These are phyloP conservation scores for Todiramphus chloris DNA, from an alignment of 2,113 vertebrate species.

Conservation along the genomic window DNA sequence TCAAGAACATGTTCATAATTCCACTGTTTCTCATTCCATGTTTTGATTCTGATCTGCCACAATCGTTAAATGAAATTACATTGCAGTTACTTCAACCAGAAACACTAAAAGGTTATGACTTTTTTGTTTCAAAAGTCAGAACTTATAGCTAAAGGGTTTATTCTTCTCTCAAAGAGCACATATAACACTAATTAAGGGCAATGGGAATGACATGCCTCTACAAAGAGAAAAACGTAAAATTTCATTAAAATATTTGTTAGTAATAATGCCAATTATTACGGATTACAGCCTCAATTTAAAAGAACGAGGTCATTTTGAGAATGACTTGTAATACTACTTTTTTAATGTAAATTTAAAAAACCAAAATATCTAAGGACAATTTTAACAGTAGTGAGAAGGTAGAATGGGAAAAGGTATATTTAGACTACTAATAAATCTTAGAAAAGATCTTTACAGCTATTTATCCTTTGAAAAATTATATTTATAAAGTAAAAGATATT, in stretches of 20 bases:
- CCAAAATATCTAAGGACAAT: not conserved
- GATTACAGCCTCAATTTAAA: not conserved
- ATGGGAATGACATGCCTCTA: slow-evolving; percentile 29
- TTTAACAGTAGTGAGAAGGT: not conserved
- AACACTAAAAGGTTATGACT: slow-evolving; percentile 50
- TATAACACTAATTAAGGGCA: slow-evolving; percentile 60
- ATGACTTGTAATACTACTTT: not conserved
- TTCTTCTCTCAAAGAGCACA: slow-evolving; percentile 37
- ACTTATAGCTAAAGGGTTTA: slow-evolving; percentile 35
- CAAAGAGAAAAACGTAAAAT: slow-evolving; percentile 9
- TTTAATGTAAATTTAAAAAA: not conserved
- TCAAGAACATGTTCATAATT: not conserved
- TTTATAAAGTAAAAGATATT: not conserved
- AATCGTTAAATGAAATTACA: not conserved
- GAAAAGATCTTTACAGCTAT: not conserved
- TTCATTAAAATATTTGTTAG: slow-evolving; percentile 36
- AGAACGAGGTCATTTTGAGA: not conserved
- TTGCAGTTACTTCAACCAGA: slow-evolving; percentile 34
- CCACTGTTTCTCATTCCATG: not conserved
- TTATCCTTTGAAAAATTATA: not conserved
- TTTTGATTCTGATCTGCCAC: slow-evolving; percentile 8
- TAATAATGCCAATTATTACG: not conserved
- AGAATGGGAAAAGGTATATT: not conserved
- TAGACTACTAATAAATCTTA: not conserved
- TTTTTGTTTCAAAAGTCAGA: slow-evolving; percentile 52